phyloP scores from a whole-genome alignment of 2,113 vertebrate species.

The Lycaon pictus region DNA sequence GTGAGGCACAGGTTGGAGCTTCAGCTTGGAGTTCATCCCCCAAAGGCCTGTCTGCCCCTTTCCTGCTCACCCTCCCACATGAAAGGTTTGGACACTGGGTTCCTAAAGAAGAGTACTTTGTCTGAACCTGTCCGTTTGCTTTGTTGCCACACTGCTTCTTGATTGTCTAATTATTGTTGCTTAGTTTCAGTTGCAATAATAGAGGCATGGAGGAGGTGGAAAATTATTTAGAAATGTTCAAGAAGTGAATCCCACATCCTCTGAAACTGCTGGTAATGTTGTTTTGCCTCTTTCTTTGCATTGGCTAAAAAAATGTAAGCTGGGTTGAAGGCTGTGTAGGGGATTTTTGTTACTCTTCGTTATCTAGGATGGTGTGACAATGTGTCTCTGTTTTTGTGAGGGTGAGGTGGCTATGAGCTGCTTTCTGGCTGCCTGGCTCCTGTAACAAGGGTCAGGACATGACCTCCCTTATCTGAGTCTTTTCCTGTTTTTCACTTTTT shows the following conservation, averaged over 20 bases:
- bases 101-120: background rate
- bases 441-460: background rate
- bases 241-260: conserved; percentile 59
- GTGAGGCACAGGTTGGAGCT: background rate
- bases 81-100: background rate
- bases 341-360: background rate
- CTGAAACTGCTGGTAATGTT: background rate
- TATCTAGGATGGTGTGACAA: too few species aligned
- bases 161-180: background rate
- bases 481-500: background rate
- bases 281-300: conserved; percentile 20
- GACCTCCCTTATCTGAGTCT: background rate
- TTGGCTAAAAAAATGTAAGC: background rate
- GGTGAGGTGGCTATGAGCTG: background rate
- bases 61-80: background rate
- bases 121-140: background rate
- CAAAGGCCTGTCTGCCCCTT: background rate
- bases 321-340: background rate
- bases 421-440: background rate
- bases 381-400: background rate
- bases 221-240: conserved; percentile 19
- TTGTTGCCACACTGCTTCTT: background rate
- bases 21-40: background rate
- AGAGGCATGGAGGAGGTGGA: conserved; percentile 56
- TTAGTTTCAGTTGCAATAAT: conserved; percentile 53